These are phyloP conservation scores for Apomyelois bistriatella DNA, from an alignment of 2,888 invertebrate genomes.

Conservation along the genomic window DNA sequence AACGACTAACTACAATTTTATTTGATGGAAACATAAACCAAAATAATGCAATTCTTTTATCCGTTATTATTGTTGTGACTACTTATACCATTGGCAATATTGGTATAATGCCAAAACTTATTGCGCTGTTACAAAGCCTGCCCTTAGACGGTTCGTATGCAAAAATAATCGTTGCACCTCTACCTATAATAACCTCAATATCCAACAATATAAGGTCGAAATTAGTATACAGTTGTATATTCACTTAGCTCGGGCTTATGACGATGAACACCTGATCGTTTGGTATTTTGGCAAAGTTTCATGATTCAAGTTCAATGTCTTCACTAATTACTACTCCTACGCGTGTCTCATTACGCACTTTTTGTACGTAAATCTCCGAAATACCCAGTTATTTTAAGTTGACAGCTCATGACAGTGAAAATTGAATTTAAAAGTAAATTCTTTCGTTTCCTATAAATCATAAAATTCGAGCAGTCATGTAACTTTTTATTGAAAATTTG, in stretches of 20 bases:
- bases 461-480: too few relatives aligned
- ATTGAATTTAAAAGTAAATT: background rate
- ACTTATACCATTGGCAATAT: constrained; percentile 31
- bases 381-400: constrained; percentile 6
- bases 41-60: too few relatives aligned
- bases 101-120: constrained; percentile 43
- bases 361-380: constrained; percentile 1
- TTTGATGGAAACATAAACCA: too few relatives aligned
- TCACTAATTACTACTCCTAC: constrained; percentile 49
- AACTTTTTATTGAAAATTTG: too few relatives aligned
- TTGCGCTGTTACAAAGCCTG: constrained; percentile 28
- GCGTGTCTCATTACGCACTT: constrained; percentile 41
- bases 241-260: constrained; percentile 15
- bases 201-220: constrained; percentile 22
- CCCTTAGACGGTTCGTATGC: constrained; percentile 26
- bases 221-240: constrained; percentile 10
- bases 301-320: constrained; percentile 68
- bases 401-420: background rate
- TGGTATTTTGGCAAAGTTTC: constrained; percentile 39
- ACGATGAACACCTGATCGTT: constrained; percentile 28
- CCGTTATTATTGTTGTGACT: too few relatives aligned
- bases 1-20: too few relatives aligned
- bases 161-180: constrained; percentile 22
- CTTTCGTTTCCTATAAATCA: too few relatives aligned
- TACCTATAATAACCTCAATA: constrained; percentile 12